These are phyloP conservation scores for Crepidodera aurea DNA, from an alignment of 2,888 invertebrate genomes.

Conservation along the genomic window DNA sequence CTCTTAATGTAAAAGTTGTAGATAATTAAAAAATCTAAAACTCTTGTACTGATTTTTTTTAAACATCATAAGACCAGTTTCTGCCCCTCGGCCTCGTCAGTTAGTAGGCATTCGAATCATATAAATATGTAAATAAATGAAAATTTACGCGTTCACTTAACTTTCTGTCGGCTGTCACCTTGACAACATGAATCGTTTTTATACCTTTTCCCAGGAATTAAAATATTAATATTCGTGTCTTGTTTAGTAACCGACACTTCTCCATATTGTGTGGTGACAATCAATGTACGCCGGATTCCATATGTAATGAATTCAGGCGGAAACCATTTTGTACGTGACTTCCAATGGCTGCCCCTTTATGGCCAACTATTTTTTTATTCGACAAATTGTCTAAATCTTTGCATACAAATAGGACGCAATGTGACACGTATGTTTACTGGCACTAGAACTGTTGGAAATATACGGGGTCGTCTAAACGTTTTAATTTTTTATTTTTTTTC, in stretches of 20 bases:
- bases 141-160: no score
- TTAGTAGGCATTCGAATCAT: no score
- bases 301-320: conserved; percentile 52
- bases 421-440: neutral
- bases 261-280: conserved; percentile 53
- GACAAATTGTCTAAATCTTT: conserved; percentile 47
- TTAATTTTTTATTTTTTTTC: no score
- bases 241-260: conserved; percentile 32
- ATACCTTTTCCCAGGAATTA: conserved; percentile 9
- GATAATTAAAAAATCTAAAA: no score
- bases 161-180: no score
- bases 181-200: no score
- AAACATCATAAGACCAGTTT: no score
- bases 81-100: no score
- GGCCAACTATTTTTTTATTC: conserved; percentile 53
- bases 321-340: conserved; percentile 58
- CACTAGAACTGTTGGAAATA: neutral
- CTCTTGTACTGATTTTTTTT: no score
- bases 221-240: conserved; percentile 35
- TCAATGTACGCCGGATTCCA: conserved; percentile 59
- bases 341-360: conserved; percentile 55
- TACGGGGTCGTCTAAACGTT: no score
- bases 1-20: no score
- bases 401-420: conserved; percentile 55
- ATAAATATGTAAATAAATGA: no score